Percentiles rank a stretch among this genome's conserved stretches.
Evolutionary conservation across 2,113 vertebrate species (phyloP).

Genomic region (Synchiropus splendidus): DNA sequence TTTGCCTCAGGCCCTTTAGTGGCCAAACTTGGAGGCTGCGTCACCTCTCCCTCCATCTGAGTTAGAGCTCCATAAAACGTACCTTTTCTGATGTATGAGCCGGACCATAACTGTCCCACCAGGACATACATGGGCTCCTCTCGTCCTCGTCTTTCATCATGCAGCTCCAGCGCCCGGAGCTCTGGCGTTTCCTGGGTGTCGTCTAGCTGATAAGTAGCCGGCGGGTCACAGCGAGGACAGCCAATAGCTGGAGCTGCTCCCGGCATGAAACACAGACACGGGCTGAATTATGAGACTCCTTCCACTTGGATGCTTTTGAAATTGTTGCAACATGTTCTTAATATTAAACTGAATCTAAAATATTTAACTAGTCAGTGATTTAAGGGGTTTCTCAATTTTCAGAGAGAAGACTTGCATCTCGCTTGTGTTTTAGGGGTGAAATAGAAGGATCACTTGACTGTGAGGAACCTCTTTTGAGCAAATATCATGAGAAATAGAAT

Average conservation of each 20-base stretch:
- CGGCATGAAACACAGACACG: slow-evolving; percentile 1
- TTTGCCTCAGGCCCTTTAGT: too few species aligned
- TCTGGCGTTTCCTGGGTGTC: slow-evolving; percentile 1
- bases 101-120: slow-evolving; percentile 6
- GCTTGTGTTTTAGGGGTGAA: too few species aligned
- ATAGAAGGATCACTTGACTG: too few species aligned
- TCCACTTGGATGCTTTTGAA: slow-evolving; percentile 6
- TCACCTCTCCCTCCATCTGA: not conserved
- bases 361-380: too few species aligned
- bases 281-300: slow-evolving; percentile 9
- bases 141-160: slow-evolving; percentile 14
- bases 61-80: not conserved
- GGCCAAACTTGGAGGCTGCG: too few species aligned
- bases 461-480: too few species aligned
- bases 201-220: slow-evolving; percentile 16
- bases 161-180: slow-evolving; percentile 6
- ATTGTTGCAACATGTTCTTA: too few species aligned
- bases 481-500: too few species aligned
- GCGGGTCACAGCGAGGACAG: slow-evolving; percentile 25
- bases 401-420: too few species aligned
- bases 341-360: too few species aligned
- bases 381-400: too few species aligned
- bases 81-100: not conserved
- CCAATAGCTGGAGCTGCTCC: slow-evolving; percentile 13
- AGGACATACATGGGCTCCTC: slow-evolving; percentile 1